A percentile compares a stretch with the other conserved stretches of the same genome.
These are phyloP conservation scores for Nysson spinosus DNA, from an alignment of 2,888 invertebrate genomes.

Conservation along the genomic window DNA sequence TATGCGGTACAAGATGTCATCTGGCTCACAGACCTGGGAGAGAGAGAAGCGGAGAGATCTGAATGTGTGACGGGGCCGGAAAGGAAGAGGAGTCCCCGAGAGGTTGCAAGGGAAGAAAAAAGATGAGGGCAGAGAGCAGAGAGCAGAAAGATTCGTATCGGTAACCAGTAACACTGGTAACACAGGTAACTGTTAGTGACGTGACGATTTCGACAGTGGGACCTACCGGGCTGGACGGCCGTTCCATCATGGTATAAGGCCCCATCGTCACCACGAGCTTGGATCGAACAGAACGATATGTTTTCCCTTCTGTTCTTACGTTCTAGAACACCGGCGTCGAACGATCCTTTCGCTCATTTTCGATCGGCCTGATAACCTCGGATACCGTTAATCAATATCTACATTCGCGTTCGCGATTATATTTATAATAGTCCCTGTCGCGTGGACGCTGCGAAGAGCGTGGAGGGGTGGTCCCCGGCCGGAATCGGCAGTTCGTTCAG, in stretches of 20 bases:
- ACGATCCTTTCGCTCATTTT: conserved; percentile 23
- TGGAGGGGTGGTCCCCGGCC: too few relatives aligned
- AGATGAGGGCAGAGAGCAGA: neutral
- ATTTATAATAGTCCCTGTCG: neutral
- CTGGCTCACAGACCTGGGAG: conserved; percentile 57
- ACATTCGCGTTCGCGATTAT: conserved; percentile 11
- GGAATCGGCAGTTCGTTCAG: too few relatives aligned
- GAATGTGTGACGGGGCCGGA: conserved; percentile 35
- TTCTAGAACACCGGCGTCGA: conserved; percentile 35
- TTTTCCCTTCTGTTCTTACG: conserved; percentile 33
- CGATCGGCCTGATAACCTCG: conserved; percentile 42
- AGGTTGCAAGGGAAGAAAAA: neutral
- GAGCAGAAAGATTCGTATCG: conserved; percentile 55
- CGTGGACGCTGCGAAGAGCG: too few relatives aligned
- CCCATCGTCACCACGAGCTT: conserved; percentile 49
- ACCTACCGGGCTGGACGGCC: conserved; percentile 53
- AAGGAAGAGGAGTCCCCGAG: conserved; percentile 29
- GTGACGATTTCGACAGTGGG: conserved; percentile 63
- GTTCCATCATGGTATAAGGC: conserved; percentile 50
- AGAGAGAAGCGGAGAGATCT: conserved; percentile 43
- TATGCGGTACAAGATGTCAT: conserved; percentile 61
- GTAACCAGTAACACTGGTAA: conserved; percentile 63
- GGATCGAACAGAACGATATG: conserved; percentile 33
- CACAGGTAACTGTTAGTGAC: conserved; percentile 64
- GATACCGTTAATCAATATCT: conserved; percentile 37